phyloP scores from a whole-genome alignment of 1,140 invertebrate species.

The Arctopsyche grandis region DNA sequence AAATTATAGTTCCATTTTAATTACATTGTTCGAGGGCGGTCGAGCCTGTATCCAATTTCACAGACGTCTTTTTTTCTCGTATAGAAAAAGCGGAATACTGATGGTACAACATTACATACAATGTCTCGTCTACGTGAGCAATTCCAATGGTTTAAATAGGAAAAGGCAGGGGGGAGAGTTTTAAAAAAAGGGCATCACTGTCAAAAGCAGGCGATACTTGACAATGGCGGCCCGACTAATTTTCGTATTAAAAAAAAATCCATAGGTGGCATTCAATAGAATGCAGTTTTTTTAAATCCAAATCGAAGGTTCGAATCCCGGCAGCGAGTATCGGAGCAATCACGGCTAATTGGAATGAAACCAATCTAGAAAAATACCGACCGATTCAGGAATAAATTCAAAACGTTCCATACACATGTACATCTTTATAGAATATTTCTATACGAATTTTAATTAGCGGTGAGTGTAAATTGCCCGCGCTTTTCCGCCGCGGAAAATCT shows the following conservation, averaged over 20 bases:
- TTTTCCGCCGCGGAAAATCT: not conserved
- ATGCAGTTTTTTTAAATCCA: not conserved
- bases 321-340: not conserved
- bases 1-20: constrained; percentile 22
- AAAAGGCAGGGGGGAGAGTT: not conserved
- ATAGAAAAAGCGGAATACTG: not conserved
- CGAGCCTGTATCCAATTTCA: constrained; percentile 2
- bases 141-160: constrained; percentile 14
- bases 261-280: not conserved
- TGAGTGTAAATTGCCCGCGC: not conserved
- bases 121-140: not conserved
- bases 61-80: not conserved
- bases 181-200: constrained; percentile 11
- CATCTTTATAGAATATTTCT: too few species aligned
- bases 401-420: not conserved
- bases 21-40: not conserved
- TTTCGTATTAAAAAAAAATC: not conserved
- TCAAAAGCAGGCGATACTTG: not conserved
- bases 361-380: too few species aligned
- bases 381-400: not conserved
- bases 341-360: constrained; percentile 25
- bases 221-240: not conserved
- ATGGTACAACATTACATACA: not conserved
- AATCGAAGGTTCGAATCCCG: too few species aligned
- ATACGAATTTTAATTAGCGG: too few species aligned